Conservation (phyloP, 2,888 invertebrate genomes). For the Netelia inedita region DNA sequence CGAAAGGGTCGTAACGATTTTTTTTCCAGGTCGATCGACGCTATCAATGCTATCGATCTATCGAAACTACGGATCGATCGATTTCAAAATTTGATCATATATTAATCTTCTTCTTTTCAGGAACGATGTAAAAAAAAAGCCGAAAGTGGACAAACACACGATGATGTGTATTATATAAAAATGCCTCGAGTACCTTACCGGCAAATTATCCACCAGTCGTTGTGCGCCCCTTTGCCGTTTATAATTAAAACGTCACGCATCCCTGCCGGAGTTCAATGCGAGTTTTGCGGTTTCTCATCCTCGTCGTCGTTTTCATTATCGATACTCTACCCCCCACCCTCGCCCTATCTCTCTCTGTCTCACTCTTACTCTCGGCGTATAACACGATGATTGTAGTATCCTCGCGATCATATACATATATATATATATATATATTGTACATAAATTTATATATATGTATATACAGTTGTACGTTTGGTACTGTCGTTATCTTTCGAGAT, state of each 20-base stretch:
- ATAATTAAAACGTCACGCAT: conserved; percentile 70
- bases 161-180: conserved; percentile 40
- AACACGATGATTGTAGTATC: conserved; percentile 42
- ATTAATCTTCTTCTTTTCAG: conserved; percentile 67
- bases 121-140: conserved; percentile 14
- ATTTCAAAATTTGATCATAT: background rate
- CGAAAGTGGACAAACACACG: conserved; percentile 37
- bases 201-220: conserved; percentile 65
- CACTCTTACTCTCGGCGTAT: conserved; percentile 11
- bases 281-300: conserved; percentile 62
- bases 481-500: conserved; percentile 63
- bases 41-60: conserved; percentile 39
- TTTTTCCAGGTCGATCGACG: conserved; percentile 40
- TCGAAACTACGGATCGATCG: conserved; percentile 15
- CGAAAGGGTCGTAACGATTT: too few relatives aligned
- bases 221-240: conserved; percentile 67
- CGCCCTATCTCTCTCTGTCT: too few relatives aligned
- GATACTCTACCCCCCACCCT: conserved; percentile 21
- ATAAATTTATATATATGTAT: background rate
- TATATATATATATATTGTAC: background rate
- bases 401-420: background rate
- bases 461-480: background rate
- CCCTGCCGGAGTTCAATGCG: conserved; percentile 66
- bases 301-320: conserved; percentile 68
- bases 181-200: conserved; percentile 62